These are phyloP conservation scores for Chromis chromis DNA, from an alignment of 2,797 vertebrate genomes.

Conservation along the genomic window DNA sequence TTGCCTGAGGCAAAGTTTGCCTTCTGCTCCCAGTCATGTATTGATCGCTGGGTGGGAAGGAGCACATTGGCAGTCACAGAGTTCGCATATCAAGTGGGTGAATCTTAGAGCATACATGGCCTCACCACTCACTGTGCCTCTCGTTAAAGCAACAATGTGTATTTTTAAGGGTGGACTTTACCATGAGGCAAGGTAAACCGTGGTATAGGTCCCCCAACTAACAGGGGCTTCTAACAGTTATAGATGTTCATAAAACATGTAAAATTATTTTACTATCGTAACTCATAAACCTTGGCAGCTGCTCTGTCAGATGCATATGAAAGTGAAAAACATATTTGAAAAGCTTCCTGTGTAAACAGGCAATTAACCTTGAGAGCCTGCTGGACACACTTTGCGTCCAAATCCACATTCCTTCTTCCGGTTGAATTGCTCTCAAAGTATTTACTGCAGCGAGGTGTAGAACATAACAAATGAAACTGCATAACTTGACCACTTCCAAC, in stretches of 20 bases:
- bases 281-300: background rate
- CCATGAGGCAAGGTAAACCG: background rate
- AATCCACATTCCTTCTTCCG: no score
- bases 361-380: no score
- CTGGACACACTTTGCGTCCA: no score
- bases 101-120: constrained; percentile 27
- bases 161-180: background rate
- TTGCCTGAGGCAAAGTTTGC: constrained; percentile 83
- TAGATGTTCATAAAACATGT: background rate
- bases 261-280: no score
- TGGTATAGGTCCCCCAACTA: no score
- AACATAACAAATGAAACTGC: no score
- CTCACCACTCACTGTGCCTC: constrained; percentile 8
- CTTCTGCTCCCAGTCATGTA: constrained; percentile 82
- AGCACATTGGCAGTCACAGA: constrained; percentile 64
- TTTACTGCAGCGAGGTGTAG: no score
- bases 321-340: background rate
- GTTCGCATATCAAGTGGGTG: constrained; percentile 75
- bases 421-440: no score
- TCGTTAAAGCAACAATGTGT: constrained; percentile 1
- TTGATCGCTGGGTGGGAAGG: constrained; percentile 72
- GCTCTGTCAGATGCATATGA: background rate
- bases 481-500: no score
- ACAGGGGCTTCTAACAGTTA: no score
- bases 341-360: background rate